Base-by-base conservation (phyloP, 2,888 invertebrate genomes). In the Sericinus montela region DNA sequence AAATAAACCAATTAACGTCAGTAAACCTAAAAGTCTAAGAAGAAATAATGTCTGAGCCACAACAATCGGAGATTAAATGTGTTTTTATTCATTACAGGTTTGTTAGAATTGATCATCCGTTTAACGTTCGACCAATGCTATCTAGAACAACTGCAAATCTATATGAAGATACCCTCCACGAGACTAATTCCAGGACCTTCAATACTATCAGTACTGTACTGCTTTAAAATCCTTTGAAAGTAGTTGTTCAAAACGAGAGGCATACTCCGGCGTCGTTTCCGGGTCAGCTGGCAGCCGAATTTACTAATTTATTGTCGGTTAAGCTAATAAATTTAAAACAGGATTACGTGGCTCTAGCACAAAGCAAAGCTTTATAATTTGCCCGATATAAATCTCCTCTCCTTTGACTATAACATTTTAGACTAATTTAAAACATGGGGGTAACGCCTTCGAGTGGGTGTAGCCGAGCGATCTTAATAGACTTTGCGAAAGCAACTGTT, bases 261-360 rank as follows among this genome's bases (percentile, higher is more conserved):
- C 74, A 80, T 74, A 75, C 75, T 73, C 78, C 75, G 65, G 69
- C 75, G 70, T 65, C 72, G 68, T 79, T 82, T 82, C 83, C 82
- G 82, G 82, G 80, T 85, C 78, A 79, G 72, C 66, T 72, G 73
- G 69, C 72, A 74, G 76, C 73, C 74, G 76, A 82, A 82, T 80
- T 78, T 71, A 81, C 83, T 75, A 83, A 88, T 88, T 86, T 86
- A 87, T 81, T 72, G 82, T 76, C 68, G 74, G 75, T 69, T 76
- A 72, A 77, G 80, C 80, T 82, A 86, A 86, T 88, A 88, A 87
- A 88, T 88, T 87, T 79, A 69, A 77, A 82, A 78, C 77, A 69
- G 86, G 86, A 86, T 88, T 86, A 87, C 78, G 72, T 71, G 75
- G 78, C 73, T 71, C 75, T 72, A 67, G 75, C 76, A 80, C 80